Evolutionary conservation across 2,888 invertebrate genomes (phyloP), one percentile per base, ranked within the genome.

Genomic region (Drosophila parthenogenetica): DNA sequence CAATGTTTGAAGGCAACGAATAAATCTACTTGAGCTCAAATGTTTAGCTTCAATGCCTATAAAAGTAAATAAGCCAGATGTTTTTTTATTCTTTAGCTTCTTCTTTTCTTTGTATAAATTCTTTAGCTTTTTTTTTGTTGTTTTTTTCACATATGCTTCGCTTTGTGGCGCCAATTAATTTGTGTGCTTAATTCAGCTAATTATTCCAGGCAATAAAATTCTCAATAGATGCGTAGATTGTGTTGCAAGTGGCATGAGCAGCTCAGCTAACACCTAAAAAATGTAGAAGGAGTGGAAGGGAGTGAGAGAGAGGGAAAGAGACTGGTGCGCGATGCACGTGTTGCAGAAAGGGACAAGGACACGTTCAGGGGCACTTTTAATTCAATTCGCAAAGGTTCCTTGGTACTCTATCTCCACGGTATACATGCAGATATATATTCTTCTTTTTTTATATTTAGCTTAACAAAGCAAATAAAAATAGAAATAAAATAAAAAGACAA

Each of bases 161-260:
- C 60, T 43, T 70, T 65, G 62, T 37, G 72, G 51, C 55, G 83
- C 81, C 83, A 84, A 84, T 84, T 89, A 85, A 87, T 85, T 88
- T 83, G 89, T 87, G 77, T 60, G 73, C 89, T 89, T 87, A 85
- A 87, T 85, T 89, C 85, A 73, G 69, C 84, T 85, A 86, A 87
- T 86, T 89, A 86, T 86, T 86, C 87, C 89, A 67, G 48, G 79
- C 87, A 84, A 85, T 85, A 85, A 85, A 85, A 83, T 79, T 85
- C 81, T 81, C 89, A 89, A 85, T 89, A 89, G 81, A 79, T 79
- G 73, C 67, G 79, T 71, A 74, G 73, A 70, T 77, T 69, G 62
- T 55, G 68, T 43, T 75, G 68, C 32, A 51, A 46, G 53, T 29
- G 46, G 45, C 39, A 25, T 29, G 49, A 35, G 46, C 19, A 7